Percentiles rank a stretch among this genome's conserved stretches.
These are phyloP conservation scores for Malacosoma neustria DNA, from an alignment of 2,888 invertebrate genomes.

Conservation along the genomic window DNA sequence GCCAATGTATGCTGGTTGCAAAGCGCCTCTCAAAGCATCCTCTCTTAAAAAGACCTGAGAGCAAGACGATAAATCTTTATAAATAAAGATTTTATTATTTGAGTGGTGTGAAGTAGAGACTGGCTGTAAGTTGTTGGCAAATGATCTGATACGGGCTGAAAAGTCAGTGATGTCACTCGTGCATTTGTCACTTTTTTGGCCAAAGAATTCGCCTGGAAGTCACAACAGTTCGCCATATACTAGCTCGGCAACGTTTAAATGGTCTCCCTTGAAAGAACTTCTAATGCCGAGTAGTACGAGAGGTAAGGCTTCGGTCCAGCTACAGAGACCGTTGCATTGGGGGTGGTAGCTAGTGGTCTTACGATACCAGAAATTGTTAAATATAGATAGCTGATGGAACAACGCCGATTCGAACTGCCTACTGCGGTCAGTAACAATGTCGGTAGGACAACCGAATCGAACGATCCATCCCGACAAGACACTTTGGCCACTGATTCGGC, in stretches of 20 bases:
- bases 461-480: conserved; percentile 21
- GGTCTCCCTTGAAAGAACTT: conserved; percentile 18
- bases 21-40: no score
- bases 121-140: conserved; percentile 10
- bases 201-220: conserved; percentile 9
- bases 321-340: background rate
- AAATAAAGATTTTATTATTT: conserved; percentile 14
- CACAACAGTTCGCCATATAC: conserved; percentile 20
- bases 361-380: conserved; percentile 3
- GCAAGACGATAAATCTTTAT: conserved; percentile 15
- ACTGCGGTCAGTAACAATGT: conserved; percentile 35
- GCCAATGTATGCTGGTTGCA: conserved; percentile 20
- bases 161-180: no score
- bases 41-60: conserved; percentile 15
- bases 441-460: conserved; percentile 17
- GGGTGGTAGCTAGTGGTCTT: conserved; percentile 13
- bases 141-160: conserved; percentile 4
- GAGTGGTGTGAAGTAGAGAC: conserved; percentile 12
- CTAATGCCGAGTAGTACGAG: conserved; percentile 15
- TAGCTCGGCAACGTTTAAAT: conserved; percentile 17
- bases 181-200: background rate
- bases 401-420: conserved; percentile 21
- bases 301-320: conserved; percentile 6
- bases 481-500: conserved; percentile 32
- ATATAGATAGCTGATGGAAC: conserved; percentile 2